Conservation (phyloP, 2,797 vertebrate species). For the Gobio occitaniae region DNA sequence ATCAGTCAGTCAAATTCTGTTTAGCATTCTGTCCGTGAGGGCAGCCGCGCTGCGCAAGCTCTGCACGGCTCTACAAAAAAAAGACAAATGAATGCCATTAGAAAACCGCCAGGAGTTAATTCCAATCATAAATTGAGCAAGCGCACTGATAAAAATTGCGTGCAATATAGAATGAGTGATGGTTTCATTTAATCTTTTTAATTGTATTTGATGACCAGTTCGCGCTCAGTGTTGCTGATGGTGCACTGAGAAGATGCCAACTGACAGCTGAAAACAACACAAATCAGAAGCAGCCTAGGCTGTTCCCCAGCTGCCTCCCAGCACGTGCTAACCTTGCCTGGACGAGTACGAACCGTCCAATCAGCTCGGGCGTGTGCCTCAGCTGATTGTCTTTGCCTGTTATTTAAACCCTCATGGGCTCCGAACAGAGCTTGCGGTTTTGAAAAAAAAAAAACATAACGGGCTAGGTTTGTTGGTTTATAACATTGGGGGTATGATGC, state of each 20-base stretch:
- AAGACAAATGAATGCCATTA: slow-evolving; percentile 54
- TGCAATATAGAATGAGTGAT: slow-evolving; percentile 46
- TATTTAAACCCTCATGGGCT: slow-evolving; percentile 32
- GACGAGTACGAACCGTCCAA: slow-evolving; percentile 52
- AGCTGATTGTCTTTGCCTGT: slow-evolving; percentile 44
- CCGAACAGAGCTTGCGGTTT: not conserved
- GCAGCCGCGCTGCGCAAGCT: slow-evolving; percentile 31
- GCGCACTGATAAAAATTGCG: slow-evolving; percentile 46
- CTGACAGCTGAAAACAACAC: slow-evolving; percentile 62
- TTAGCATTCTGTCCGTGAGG: slow-evolving; percentile 58
- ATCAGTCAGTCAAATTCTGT: slow-evolving; percentile 65
- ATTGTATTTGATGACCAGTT: slow-evolving; percentile 67
- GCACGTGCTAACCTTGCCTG: slow-evolving; percentile 65
- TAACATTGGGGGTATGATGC: not conserved
- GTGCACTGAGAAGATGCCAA: slow-evolving; percentile 54
- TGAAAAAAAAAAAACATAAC: not conserved
- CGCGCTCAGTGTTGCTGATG: slow-evolving; percentile 43
- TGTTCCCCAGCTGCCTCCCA: slow-evolving; percentile 48
- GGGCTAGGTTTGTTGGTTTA: slow-evolving; percentile 6
- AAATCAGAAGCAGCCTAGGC: slow-evolving; percentile 47
- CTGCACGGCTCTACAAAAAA: slow-evolving; percentile 45
- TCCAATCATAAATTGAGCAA: slow-evolving; percentile 62
- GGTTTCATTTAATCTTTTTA: slow-evolving; percentile 63
- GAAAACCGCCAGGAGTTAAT: slow-evolving; percentile 52
- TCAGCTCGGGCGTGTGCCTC: slow-evolving; percentile 37